phyloP scores from a whole-genome alignment of 2,113 vertebrate genomes.

The rat (Rattus norvegicus) region GRCr8 NC_086032.1:53637501-53638000 shows the following conservation, averaged over 20 bases:
- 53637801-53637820: neutral
- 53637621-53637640: no score
- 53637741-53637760: neutral
- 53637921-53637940: neutral
- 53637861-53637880: neutral
- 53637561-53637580: no score
- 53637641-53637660: neutral
- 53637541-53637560: no score
- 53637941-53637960: neutral
- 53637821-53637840: neutral
- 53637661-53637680: neutral
- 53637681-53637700: neutral
- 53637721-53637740: no score
- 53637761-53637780: neutral
- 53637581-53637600: no score
- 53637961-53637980: neutral
- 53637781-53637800: neutral
- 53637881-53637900: neutral
- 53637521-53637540: no score
- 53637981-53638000: neutral
- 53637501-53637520: no score
- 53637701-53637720: neutral
- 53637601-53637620: no score
- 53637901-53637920: neutral
- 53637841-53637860: neutral